Percentiles rank a stretch among this genome's conserved stretches.
These are phyloP conservation scores for Xestia sexstrigata DNA, from an alignment of 2,888 invertebrate genomes.

Conservation along the genomic window DNA sequence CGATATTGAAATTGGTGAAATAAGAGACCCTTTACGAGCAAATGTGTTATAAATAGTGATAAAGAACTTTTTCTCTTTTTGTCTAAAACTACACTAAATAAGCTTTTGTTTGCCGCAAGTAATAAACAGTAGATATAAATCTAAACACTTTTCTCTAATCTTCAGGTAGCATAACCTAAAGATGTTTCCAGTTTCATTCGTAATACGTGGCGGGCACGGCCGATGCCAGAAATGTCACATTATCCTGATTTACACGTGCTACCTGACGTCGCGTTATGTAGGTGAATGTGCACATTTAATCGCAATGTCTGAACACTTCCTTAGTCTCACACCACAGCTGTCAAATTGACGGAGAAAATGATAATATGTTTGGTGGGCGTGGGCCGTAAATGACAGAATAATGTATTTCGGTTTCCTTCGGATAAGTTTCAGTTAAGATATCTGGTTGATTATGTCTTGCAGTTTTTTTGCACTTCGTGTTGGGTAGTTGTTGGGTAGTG, in stretches of 20 bases:
- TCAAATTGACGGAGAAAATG: conserved; percentile 42
- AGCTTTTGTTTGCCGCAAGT: background rate
- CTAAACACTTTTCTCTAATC: background rate
- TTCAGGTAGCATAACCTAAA: conserved; percentile 52
- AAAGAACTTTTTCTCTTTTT: background rate
- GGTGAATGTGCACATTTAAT: conserved; percentile 69
- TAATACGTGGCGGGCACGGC: conserved; percentile 75
- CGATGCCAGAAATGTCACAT: conserved; percentile 85
- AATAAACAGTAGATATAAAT: background rate
- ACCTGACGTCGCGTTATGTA: conserved; percentile 78
- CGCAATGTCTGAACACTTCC: conserved; percentile 61
- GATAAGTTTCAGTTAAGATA: background rate
- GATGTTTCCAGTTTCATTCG: conserved; percentile 65
- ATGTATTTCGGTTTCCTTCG: background rate
- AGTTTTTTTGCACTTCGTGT: background rate
- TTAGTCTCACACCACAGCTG: conserved; percentile 49
- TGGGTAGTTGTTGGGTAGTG: background rate
- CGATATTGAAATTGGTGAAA: too few species aligned
- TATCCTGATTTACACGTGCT: conserved; percentile 87
- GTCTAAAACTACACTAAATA: background rate
- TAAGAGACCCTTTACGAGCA: too few species aligned
- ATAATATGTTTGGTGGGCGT: background rate
- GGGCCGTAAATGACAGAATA: background rate
- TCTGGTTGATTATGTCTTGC: background rate
- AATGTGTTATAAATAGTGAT: background rate